phyloP scores from a whole-genome alignment of 2,797 vertebrate species.

The Channa striata region DNA sequence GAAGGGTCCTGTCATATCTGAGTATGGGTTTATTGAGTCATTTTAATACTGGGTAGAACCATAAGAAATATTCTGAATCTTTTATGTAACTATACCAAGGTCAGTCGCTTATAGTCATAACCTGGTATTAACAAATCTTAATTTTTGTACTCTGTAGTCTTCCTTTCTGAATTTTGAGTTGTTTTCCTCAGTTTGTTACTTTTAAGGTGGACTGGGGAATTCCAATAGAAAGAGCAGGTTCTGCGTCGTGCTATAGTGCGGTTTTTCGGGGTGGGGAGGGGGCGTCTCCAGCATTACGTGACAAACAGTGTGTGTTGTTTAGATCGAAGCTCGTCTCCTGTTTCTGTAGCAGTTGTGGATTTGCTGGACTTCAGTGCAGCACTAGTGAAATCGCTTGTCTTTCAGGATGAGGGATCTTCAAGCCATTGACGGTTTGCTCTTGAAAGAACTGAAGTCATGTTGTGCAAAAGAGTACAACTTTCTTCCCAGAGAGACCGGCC shows the following conservation, averaged over 20 bases:
- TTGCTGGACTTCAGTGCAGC: neutral
- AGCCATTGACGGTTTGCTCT: slow-evolving; percentile 77
- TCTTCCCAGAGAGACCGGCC: slow-evolving; percentile 91
- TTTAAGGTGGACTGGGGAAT: too few relatives aligned
- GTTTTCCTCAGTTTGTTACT: too few relatives aligned
- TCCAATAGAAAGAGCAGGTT: too few relatives aligned
- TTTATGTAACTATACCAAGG: too few relatives aligned
- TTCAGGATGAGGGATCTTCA: slow-evolving; percentile 77
- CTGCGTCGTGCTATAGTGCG: neutral
- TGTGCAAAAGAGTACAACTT: slow-evolving; percentile 89
- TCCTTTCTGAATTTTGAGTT: too few relatives aligned
- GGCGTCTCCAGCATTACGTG: neutral
- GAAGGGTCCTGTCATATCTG: too few relatives aligned
- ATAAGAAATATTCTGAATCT: too few relatives aligned
- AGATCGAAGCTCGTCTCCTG: neutral
- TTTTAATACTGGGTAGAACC: too few relatives aligned
- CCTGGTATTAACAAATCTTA: too few relatives aligned
- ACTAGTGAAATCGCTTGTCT: slow-evolving; percentile 33
- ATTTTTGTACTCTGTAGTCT: too few relatives aligned
- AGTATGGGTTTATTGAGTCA: too few relatives aligned
- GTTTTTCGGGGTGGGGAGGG: neutral
- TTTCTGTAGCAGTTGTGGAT: neutral
- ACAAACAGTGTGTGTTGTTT: slow-evolving; percentile 64
- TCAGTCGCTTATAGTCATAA: too few relatives aligned
- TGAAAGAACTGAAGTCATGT: slow-evolving; percentile 91